Percentiles rank a stretch among this genome's conserved stretches.
These are phyloP conservation scores for Panopea generosa DNA, from an alignment of 2,888 invertebrate genomes.

Conservation along the genomic window DNA sequence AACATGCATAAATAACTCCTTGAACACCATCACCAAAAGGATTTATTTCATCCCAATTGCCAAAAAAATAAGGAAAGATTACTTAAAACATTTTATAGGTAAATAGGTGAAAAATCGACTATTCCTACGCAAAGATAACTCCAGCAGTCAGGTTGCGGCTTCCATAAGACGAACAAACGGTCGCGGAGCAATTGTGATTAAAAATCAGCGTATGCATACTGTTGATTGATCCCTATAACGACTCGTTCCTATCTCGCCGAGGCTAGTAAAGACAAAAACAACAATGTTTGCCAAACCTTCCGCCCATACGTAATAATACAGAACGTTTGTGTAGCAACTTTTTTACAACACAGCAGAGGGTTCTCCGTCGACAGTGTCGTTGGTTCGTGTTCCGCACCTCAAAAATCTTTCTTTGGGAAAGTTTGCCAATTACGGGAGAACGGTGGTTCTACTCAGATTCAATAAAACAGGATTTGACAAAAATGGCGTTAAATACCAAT, in stretches of 20 bases:
- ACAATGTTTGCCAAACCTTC: neutral
- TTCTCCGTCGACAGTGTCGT: too few species aligned
- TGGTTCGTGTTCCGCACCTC: too few species aligned
- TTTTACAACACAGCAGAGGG: too few species aligned
- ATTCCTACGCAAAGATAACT: conserved; percentile 57
- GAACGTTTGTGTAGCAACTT: too few species aligned
- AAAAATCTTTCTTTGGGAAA: too few species aligned
- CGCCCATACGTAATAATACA: too few species aligned
- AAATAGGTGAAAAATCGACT: conserved; percentile 42
- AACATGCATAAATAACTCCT: neutral
- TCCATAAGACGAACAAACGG: conserved; percentile 54
- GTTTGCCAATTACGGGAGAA: too few species aligned
- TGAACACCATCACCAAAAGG: neutral
- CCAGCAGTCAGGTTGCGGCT: conserved; percentile 57
- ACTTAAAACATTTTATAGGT: conserved; percentile 55
- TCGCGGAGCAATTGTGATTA: conserved; percentile 52
- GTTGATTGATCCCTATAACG: conserved; percentile 40
- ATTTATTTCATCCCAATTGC: neutral
- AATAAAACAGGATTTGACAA: too few species aligned
- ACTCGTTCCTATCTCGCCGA: conserved; percentile 29
- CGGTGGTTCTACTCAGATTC: too few species aligned
- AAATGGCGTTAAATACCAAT: too few species aligned
- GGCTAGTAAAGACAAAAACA: neutral
- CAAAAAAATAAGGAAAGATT: conserved; percentile 28
- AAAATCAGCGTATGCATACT: conserved; percentile 50